These are phyloP conservation scores for Carcina quercana DNA, from an alignment of 2,888 invertebrate species.

Conservation along the genomic window DNA sequence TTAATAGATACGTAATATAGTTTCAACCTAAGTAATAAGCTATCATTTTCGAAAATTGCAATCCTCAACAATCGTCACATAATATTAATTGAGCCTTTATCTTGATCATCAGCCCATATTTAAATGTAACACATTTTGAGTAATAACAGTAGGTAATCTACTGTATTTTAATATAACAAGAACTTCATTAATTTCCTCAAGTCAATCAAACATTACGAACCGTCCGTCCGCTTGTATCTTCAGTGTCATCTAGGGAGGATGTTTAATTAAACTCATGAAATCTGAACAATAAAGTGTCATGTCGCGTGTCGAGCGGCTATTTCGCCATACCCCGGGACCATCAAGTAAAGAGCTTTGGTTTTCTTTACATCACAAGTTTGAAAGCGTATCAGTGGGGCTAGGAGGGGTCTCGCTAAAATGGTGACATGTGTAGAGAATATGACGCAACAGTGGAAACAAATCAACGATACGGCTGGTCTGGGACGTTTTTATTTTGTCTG, in stretches of 20 bases:
- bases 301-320: conserved; percentile 34
- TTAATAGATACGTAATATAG: no score
- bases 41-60: no score
- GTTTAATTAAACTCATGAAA: conserved; percentile 54
- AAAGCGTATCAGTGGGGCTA: conserved; percentile 8
- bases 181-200: conserved; percentile 54
- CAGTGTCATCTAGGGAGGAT: conserved; percentile 31
- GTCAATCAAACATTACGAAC: conserved; percentile 44
- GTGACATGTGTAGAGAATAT: conserved; percentile 33
- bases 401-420: conserved; percentile 28
- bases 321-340: conserved; percentile 34
- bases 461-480: conserved; percentile 51
- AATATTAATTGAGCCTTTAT: no score
- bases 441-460: conserved; percentile 57
- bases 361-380: conserved; percentile 12
- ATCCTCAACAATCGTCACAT: no score
- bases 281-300: conserved; percentile 44
- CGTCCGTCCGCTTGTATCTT: conserved; percentile 19
- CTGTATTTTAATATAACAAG: not conserved
- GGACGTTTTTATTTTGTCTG: conserved; percentile 64
- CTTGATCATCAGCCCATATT: no score
- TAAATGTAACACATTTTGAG: no score
- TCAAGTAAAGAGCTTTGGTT: conserved; percentile 20
- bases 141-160: no score
- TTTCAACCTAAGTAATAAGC: no score